Evolutionary conservation across 2,113 vertebrate species (phyloP).

Genomic region (Abramis brama): DNA sequence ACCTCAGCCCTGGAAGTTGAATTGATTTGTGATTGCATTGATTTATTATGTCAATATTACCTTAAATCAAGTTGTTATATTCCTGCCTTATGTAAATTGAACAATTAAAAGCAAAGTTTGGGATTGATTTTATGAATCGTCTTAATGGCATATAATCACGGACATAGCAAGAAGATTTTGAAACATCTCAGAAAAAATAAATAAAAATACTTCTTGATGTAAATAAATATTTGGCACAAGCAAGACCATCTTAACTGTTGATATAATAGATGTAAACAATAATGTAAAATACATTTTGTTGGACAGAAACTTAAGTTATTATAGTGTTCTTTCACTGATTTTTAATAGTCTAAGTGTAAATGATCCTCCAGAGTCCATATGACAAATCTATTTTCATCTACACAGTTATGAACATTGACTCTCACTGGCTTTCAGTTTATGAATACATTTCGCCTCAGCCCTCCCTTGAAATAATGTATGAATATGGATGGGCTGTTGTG

Average conservation of each 20-base stretch:
- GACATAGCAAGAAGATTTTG: neutral
- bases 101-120: constrained; percentile 9
- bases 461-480: constrained; percentile 41
- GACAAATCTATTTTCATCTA: neutral
- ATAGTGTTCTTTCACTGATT: neutral
- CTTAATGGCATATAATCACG: neutral
- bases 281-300: neutral
- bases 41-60: neutral
- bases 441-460: constrained; percentile 26
- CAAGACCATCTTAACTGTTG: neutral
- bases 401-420: neutral
- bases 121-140: neutral
- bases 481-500: constrained; percentile 54
- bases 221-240: neutral
- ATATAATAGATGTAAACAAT: neutral
- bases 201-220: too few relatives aligned
- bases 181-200: too few relatives aligned
- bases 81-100: neutral
- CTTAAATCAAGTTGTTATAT: neutral
- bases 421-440: constrained; percentile 1
- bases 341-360: neutral
- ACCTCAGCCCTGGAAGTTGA: neutral
- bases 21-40: neutral
- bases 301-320: neutral
- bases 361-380: neutral